Percentiles rank a stretch among this genome's conserved stretches.
Conservation (phyloP, 2,113 vertebrate genomes). For the Pavo muticus region DNA sequence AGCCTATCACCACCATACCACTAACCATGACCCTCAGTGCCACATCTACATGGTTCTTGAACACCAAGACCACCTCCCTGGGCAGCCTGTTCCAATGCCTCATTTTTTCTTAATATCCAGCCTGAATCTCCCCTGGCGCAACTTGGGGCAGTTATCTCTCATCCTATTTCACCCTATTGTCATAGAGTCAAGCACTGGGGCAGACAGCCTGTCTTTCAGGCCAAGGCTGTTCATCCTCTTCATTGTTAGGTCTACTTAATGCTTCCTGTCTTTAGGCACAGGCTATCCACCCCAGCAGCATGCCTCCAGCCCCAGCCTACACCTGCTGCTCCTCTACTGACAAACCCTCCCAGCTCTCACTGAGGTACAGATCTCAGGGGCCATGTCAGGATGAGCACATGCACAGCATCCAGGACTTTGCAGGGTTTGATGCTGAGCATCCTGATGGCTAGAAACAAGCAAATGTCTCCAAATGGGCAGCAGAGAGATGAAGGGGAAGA, state of each 20-base stretch:
- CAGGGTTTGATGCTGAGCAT: not conserved
- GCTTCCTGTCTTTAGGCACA: not conserved
- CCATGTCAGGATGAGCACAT: not conserved
- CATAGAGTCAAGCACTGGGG: not conserved
- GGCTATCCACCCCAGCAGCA: accelerated
- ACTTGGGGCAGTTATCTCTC: no score
- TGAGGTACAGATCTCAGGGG: not conserved
- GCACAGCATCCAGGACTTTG: accelerated
- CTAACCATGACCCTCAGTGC: no score
- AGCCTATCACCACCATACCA: no score
- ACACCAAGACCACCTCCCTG: no score
- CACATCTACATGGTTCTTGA: no score
- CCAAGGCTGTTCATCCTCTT: not conserved
- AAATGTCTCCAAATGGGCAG: accelerated
- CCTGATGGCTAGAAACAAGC: not conserved
- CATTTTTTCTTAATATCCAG: no score
- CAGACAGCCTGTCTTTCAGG: not conserved
- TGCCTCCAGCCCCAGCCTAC: not conserved
- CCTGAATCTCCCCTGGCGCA: no score
- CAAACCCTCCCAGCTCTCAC: not conserved
- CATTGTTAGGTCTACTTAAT: not conserved
- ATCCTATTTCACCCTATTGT: not conserved
- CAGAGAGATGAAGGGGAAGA: accelerated
- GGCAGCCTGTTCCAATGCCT: no score
- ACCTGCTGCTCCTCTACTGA: not conserved